These are phyloP conservation scores for Phenacoccus solenopsis DNA, from an alignment of 1,140 invertebrate species.

Conservation along the genomic window DNA sequence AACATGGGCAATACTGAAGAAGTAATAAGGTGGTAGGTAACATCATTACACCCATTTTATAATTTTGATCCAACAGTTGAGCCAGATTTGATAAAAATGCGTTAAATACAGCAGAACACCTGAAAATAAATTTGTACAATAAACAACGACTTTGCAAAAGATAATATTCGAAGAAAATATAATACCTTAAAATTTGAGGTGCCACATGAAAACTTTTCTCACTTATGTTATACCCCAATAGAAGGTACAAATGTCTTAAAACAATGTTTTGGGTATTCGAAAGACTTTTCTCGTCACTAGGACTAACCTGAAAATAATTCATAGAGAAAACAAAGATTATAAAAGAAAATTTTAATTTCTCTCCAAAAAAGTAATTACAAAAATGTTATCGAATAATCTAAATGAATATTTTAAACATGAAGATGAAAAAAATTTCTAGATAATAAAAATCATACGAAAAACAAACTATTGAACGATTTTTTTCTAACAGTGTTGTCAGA, in stretches of 20 bases:
- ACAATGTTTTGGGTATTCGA: conserved; percentile 73
- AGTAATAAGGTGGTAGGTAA: conserved; percentile 73
- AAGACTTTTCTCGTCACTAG: conserved; percentile 68
- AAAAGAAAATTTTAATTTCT: neutral
- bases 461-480: too few relatives aligned
- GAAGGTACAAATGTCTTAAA: conserved; percentile 78
- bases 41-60: conserved; percentile 74
- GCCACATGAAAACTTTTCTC: conserved; percentile 82
- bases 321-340: neutral
- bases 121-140: conserved; percentile 32
- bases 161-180: neutral
- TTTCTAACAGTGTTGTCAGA: too few relatives aligned
- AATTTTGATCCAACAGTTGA: conserved; percentile 88
- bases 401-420: too few relatives aligned
- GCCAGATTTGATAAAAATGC: conserved; percentile 86
- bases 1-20: conserved; percentile 76
- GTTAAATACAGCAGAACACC: conserved; percentile 85
- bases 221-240: conserved; percentile 84
- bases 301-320: conserved; percentile 48
- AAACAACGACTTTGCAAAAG: neutral
- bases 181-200: conserved; percentile 69
- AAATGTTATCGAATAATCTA: too few relatives aligned
- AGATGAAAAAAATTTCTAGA: too few relatives aligned
- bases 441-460: too few relatives aligned
- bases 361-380: too few relatives aligned